Base-by-base conservation (phyloP, 2,888 invertebrate species). In the Himalopsyche kuldschensis region DNA sequence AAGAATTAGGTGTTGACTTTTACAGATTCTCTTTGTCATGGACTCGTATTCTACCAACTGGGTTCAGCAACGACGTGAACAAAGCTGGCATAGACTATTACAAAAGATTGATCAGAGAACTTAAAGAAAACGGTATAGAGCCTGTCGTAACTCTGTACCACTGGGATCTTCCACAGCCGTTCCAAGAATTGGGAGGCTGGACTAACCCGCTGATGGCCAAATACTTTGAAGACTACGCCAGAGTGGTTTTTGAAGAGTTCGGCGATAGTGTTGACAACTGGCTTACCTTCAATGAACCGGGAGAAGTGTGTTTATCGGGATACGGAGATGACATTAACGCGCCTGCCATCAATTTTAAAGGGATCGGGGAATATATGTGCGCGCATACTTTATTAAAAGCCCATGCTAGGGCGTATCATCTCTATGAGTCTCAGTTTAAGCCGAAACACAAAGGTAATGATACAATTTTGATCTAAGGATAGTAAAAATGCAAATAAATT, bases 41-140 rank as follows among this genome's bases (percentile, higher is more conserved):
- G 94, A 87, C 92, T 2, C 88, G 94, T 76, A 89, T 94, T 30
- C 87, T 93, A 75, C 93, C 93, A 0, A 89, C 90, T 75, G 93
- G 94, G 32, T 90, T 90, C 0, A 92, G 92, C 10, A 82, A 90
- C 87, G 27, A 87, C 20, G 87, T 93, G 79, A 94, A 92, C 87
- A 88, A 89, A 83, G 90, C 89, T 0, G 94, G 93, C 17, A 88
- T 90, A 31, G 88, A 88, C 0, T 93, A 93, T 88, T 94, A 94
- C 89, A 91, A 90, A 85, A 88, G 90, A 47, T 87, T 94, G 75
- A 92, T 93, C 15, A 88, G 93, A 78, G 92, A 89, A 75, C 89
- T 94, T 0, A 87, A 92, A 31, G 90, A 88, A 69, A 90, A 90
- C 79, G 91, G 90, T n/a, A 93, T 94, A 32, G 88, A 90, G 84